Percentiles rank a stretch among this genome's conserved stretches.
Conservation (phyloP, 2,888 invertebrate species). For the Geophilus truncorum region DNA sequence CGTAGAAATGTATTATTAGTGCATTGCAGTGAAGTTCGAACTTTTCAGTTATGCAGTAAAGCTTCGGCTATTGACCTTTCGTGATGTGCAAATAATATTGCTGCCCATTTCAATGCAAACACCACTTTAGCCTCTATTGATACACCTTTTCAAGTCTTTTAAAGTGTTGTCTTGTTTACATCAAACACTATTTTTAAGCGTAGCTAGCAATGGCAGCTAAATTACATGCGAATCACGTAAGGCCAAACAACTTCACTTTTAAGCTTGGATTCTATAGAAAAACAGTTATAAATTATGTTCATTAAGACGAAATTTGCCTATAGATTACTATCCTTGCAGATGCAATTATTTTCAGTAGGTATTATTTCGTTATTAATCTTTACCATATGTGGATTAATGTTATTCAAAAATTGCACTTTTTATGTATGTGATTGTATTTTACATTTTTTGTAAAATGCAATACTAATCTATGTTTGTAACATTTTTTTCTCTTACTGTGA, state of each 20-base stretch:
- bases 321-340: not conserved
- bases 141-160: not conserved
- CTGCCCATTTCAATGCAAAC: not conserved
- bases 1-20: not conserved
- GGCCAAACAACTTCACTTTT: not conserved
- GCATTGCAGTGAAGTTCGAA: too few relatives aligned
- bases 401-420: too few relatives aligned
- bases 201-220: not conserved
- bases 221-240: not conserved
- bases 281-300: not conserved
- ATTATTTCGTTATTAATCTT: too few relatives aligned
- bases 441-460: too few relatives aligned
- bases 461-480: too few relatives aligned
- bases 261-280: not conserved
- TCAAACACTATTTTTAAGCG: not conserved
- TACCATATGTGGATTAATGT: too few relatives aligned
- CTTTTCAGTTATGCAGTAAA: not conserved
- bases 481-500: not conserved
- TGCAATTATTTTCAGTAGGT: not conserved
- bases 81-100: not conserved
- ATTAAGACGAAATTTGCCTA: too few relatives aligned
- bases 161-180: not conserved
- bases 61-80: not conserved
- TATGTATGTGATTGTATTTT: too few relatives aligned
- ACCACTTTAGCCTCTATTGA: not conserved